Evolutionary conservation across 2,888 invertebrate species (phyloP).

Genomic region (Plagodis pulveraria): DNA sequence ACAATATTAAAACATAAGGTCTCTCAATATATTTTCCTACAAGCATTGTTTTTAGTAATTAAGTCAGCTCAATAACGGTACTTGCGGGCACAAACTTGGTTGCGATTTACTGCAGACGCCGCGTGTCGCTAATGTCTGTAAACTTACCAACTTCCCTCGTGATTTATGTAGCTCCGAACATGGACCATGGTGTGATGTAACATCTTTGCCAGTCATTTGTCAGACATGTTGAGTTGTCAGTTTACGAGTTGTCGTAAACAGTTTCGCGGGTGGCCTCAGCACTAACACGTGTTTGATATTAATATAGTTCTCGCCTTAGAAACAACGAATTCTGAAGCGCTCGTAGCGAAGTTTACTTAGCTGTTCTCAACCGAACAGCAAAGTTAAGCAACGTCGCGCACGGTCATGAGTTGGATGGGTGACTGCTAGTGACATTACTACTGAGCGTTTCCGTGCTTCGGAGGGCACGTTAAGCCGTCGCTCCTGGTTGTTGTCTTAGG

Average conservation of each 20-base stretch:
- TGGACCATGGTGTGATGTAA: slow-evolving; percentile 20
- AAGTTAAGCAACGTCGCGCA: too few relatives aligned
- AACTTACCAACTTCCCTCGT: slow-evolving; percentile 43
- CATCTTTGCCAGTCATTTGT: slow-evolving; percentile 19
- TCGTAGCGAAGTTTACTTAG: too few relatives aligned
- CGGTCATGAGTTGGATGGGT: too few relatives aligned
- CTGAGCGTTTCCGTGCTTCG: too few relatives aligned
- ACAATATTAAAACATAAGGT: too few relatives aligned
- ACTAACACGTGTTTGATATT: too few relatives aligned
- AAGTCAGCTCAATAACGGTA: slow-evolving; percentile 45
- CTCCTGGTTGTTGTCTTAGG: too few relatives aligned
- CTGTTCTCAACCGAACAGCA: too few relatives aligned
- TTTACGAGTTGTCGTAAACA: neutral
- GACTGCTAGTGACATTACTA: too few relatives aligned
- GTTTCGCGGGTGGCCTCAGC: neutral
- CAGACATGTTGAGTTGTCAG: slow-evolving; percentile 2
- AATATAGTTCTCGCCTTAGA: too few relatives aligned
- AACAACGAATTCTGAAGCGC: too few relatives aligned
- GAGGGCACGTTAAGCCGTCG: too few relatives aligned
- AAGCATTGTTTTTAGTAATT: slow-evolving; percentile 32
- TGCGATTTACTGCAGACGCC: slow-evolving; percentile 57
- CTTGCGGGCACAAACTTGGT: slow-evolving; percentile 48
- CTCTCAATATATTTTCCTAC: neutral
- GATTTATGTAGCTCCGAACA: slow-evolving; percentile 40
- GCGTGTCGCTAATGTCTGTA: slow-evolving; percentile 50